Evolutionary conservation across 2,113 vertebrate genomes (phyloP), one percentile per base, ranked within the genome.

Genomic region (Phaethornis superciliosus): DNA sequence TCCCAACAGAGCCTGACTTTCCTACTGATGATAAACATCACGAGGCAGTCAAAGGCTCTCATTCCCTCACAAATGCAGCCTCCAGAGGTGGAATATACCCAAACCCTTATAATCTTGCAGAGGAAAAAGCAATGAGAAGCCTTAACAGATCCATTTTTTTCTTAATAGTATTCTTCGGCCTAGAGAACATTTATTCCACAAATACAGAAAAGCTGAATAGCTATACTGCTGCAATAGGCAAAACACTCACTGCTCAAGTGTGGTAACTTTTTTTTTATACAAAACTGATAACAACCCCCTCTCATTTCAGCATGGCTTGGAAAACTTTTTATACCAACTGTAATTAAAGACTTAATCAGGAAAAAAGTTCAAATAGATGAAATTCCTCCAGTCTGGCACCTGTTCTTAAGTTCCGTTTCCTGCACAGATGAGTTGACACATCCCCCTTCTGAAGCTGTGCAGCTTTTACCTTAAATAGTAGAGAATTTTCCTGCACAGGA

Each of bases 1-100:
- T 16, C 32, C n/a, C 20, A 13, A 30, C 47, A 16, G 26, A 26
- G 11, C 46, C 14, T 12, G 22, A 19, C 23, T 64, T 64, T 18
- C 49, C 55, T 37, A 9, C 0, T 1, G 51, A 44, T 4, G 3
- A 14, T 40, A 26, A 46, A 51, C 67, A 4, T 26, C 33, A 49
- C 0, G 0, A 80, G 21, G 24, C 5, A 40, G 27, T 16, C 27
- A 49, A 52, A 79, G 12, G 13, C 0, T 0, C 13, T 51, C 4
- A 0, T 28, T 85, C 24, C 27, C 22, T 28, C n/a, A 56, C 12
- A 65, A 72, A 44, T 11, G 20, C n/a, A 81, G 47, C 46, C 42
- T 63, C 44, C 40, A 55, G 79, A 63, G 67, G 32, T 19, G 7
- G 33, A 79, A 49, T 30, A 55, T 35, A 74, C 42, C 47, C 52